Evolutionary conservation across 2,888 invertebrate genomes (phyloP).

Genomic region (Selenia dentaria): DNA sequence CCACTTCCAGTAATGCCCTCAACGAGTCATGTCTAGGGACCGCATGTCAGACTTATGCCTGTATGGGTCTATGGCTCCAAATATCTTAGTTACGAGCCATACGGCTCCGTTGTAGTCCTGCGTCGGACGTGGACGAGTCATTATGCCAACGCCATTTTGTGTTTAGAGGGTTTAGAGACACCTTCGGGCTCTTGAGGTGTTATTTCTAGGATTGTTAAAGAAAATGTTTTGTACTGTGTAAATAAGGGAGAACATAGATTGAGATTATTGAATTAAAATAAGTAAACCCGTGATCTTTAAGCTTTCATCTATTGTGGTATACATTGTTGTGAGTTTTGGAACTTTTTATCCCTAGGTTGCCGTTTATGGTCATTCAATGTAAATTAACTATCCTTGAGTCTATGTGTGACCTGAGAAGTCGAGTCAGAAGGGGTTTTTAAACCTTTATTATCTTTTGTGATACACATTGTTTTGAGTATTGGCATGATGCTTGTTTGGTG

Average conservation of each 20-base stretch:
- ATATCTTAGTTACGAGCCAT: conserved; percentile 62
- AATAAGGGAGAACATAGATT: conserved; percentile 5
- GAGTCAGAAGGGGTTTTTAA: too few relatives aligned
- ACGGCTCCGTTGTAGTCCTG: conserved; percentile 34
- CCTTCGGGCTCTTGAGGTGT: conserved; percentile 11
- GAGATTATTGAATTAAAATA: too few relatives aligned
- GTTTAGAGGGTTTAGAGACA: conserved; percentile 22
- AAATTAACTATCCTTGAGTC: too few relatives aligned
- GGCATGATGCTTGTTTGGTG: too few relatives aligned
- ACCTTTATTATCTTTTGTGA: too few relatives aligned
- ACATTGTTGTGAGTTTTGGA: too few relatives aligned
- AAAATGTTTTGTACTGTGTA: conserved; percentile 5
- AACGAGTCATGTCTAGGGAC: conserved; percentile 60
- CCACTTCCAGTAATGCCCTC: conserved; percentile 54
- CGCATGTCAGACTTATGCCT: conserved; percentile 60
- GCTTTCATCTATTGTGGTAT: too few relatives aligned
- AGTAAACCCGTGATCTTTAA: too few relatives aligned
- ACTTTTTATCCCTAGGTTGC: too few relatives aligned
- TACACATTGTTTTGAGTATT: too few relatives aligned
- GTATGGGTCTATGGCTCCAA: conserved; percentile 59
- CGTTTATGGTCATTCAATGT: too few relatives aligned
- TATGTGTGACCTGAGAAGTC: too few relatives aligned
- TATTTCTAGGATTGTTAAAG: conserved; percentile 9
- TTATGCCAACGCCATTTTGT: conserved; percentile 18
- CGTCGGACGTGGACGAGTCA: conserved; percentile 18